phyloP scores from a whole-genome alignment of 2,888 invertebrate species.

The Caradrina clavipalpis region DNA sequence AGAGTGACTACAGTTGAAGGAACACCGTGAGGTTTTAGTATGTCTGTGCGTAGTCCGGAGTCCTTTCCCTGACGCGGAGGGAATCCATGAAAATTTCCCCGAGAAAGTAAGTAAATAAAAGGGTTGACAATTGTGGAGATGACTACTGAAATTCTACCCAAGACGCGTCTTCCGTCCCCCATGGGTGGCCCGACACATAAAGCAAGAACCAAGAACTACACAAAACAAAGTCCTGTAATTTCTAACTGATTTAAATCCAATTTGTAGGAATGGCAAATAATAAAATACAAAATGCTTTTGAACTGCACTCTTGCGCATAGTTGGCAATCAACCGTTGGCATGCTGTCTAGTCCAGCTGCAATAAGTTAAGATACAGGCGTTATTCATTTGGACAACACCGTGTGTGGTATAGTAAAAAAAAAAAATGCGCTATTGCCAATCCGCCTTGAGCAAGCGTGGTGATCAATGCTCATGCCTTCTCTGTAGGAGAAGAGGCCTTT shows the following conservation, averaged over 20 bases:
- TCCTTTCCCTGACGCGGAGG: too few species aligned
- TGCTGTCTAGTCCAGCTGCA: not conserved
- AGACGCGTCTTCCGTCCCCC: not conserved
- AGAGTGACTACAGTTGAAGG: too few species aligned
- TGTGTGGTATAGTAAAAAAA: too few species aligned
- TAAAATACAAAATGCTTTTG: slow-evolving; percentile 42
- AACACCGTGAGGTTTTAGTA: too few species aligned
- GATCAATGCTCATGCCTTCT: too few species aligned
- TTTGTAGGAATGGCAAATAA: slow-evolving; percentile 13
- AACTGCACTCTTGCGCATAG: slow-evolving; percentile 20
- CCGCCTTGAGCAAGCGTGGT: too few species aligned
- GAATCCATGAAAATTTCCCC: too few species aligned
- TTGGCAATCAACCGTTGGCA: slow-evolving; percentile 32
- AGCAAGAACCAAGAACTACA: not conserved
- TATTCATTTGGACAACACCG: not conserved
- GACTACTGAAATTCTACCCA: not conserved
- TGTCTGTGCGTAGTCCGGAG: too few species aligned
- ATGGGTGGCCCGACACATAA: slow-evolving; percentile 14
- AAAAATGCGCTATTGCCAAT: too few species aligned
- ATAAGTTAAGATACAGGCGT: not conserved
- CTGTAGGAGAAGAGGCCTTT: too few species aligned
- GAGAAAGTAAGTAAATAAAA: too few species aligned
- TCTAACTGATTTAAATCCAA: slow-evolving; percentile 6
- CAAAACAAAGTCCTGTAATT: slow-evolving; percentile 4
- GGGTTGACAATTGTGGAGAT: not conserved